Conservation (phyloP, 92 coral and sea anemone genomes). For the Epizoanthus rinbou region DNA sequence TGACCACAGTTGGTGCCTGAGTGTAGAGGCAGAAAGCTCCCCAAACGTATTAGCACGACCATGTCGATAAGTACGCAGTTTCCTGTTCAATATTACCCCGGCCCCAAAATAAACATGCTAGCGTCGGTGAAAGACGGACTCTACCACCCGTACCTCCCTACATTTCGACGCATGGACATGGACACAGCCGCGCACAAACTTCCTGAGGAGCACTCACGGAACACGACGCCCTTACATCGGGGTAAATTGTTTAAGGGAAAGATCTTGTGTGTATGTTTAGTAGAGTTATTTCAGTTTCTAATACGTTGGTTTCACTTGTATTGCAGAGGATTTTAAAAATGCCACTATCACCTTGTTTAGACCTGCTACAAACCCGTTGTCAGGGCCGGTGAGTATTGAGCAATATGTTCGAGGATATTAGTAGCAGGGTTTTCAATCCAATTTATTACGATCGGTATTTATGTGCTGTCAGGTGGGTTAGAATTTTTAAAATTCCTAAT, state of each 20-base stretch:
- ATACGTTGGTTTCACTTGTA: background rate
- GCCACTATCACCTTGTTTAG: constrained; percentile 89
- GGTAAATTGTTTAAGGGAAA: constrained; percentile 51
- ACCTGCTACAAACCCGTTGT: constrained; percentile 83
- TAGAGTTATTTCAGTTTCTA: background rate
- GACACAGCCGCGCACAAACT: constrained; percentile 92
- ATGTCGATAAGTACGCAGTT: constrained; percentile 71
- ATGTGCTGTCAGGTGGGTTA: background rate
- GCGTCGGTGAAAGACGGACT: constrained; percentile 97
- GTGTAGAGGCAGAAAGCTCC: background rate
- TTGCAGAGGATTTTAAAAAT: constrained; percentile 88
- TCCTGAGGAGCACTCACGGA: constrained; percentile 93
- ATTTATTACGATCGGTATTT: constrained; percentile 3
- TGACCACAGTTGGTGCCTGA: background rate
- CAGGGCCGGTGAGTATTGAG: constrained; percentile 77
- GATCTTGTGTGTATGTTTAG: background rate
- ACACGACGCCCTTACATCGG: constrained; percentile 78
- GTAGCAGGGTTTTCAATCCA: background rate
- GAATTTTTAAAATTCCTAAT: too few species aligned
- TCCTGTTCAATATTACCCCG: constrained; percentile 48
- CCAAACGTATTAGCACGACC: background rate
- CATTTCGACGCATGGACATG: constrained; percentile 96
- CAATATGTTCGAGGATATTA: too few species aligned
- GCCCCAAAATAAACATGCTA: constrained; percentile 67
- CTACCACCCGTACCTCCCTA: constrained; percentile 92